Evolutionary conservation across 2,797 vertebrate species (phyloP).

Genomic region (Crax fasciolata): DNA sequence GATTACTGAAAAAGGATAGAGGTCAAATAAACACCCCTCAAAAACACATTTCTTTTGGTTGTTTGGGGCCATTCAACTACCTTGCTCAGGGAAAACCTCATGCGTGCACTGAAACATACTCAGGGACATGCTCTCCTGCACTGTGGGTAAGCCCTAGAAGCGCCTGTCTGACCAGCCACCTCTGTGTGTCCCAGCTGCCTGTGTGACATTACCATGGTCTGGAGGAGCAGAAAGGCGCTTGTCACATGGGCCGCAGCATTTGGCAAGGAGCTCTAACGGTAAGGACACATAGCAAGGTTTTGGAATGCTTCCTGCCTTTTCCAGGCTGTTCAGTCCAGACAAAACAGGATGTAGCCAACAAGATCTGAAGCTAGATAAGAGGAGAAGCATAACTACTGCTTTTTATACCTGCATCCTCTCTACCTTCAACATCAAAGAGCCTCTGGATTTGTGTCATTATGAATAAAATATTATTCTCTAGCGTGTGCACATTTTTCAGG

Average conservation of each 20-base stretch:
- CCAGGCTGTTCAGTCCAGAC: neutral
- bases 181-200: fast-evolving
- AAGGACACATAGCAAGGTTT: neutral
- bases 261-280: neutral
- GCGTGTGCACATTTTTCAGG: neutral
- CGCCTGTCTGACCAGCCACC: neutral
- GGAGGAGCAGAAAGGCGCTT: neutral
- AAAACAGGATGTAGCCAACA: neutral
- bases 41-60: neutral
- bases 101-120: fast-evolving
- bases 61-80: neutral
- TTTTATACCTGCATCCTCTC: neutral
- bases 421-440: neutral
- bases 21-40: neutral
- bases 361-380: neutral
- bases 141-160: neutral
- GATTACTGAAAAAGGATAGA: neutral
- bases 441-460: neutral
- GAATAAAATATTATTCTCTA: neutral
- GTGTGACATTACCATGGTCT: neutral
- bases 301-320: neutral
- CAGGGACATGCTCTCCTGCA: neutral
- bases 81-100: neutral
- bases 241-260: neutral
- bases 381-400: neutral